These are phyloP conservation scores for Drosophila lowei DNA, from an alignment of 1,140 invertebrate species.

Conservation along the genomic window DNA sequence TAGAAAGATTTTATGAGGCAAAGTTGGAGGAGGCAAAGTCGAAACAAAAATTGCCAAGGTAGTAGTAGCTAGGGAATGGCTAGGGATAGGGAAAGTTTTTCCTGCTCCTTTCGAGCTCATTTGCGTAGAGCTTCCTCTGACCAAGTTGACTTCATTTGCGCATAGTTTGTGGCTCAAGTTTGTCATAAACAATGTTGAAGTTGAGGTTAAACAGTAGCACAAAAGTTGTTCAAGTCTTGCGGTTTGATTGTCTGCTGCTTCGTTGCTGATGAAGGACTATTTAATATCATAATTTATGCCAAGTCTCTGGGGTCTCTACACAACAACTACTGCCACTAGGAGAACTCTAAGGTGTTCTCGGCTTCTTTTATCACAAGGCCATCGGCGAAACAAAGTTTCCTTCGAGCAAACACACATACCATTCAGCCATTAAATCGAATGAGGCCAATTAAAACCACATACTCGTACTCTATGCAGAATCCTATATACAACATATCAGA, in stretches of 20 bases:
- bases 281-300: slow-evolving; percentile 35
- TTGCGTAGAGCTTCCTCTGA: slow-evolving; percentile 57
- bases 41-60: slow-evolving; percentile 63
- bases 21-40: slow-evolving; percentile 52
- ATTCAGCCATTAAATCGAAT: slow-evolving; percentile 64
- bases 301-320: slow-evolving; percentile 6
- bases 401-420: slow-evolving; percentile 26
- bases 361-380: background rate
- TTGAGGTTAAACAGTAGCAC: slow-evolving; percentile 66
- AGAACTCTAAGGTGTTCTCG: slow-evolving; percentile 2
- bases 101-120: slow-evolving; percentile 54
- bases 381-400: slow-evolving; percentile 4
- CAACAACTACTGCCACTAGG: background rate
- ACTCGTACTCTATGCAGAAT: background rate
- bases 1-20: slow-evolving; percentile 61
- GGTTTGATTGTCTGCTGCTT: slow-evolving; percentile 65
- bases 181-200: slow-evolving; percentile 78
- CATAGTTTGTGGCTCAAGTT: slow-evolving; percentile 76
- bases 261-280: slow-evolving; percentile 24
- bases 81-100: slow-evolving; percentile 46
- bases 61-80: slow-evolving; percentile 1
- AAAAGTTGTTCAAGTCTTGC: slow-evolving; percentile 55
- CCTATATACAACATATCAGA: no score
- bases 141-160: slow-evolving; percentile 75
- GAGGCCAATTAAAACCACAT: slow-evolving; percentile 64